Evolutionary conservation across 2,113 vertebrate genomes (phyloP).

Genomic region (Leptocoma aspasia): DNA sequence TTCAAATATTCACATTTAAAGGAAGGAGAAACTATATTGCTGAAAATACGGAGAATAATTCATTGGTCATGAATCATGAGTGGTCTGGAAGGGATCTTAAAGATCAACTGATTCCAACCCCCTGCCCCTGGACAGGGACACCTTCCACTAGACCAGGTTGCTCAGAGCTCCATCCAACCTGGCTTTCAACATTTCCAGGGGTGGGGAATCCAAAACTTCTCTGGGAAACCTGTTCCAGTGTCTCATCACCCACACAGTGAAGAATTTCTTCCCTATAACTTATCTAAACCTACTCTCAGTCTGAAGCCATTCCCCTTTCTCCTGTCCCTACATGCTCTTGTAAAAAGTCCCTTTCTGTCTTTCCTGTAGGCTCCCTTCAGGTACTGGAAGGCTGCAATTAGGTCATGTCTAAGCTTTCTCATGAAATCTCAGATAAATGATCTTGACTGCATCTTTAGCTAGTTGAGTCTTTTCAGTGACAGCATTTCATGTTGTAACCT

Average conservation of each 20-base stretch:
- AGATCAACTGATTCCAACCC: neutral
- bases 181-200: neutral
- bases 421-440: neutral
- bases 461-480: neutral
- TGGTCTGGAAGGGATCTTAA: neutral
- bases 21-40: neutral
- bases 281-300: neutral
- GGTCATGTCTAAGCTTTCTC: neutral
- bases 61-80: neutral
- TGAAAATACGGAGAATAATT: neutral
- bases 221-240: neutral
- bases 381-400: neutral
- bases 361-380: neutral
- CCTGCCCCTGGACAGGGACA: too few species aligned
- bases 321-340: neutral
- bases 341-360: neutral
- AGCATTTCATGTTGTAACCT: neutral
- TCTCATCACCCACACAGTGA: neutral
- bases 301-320: neutral
- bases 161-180: neutral
- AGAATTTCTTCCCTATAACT: neutral
- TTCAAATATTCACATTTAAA: neutral
- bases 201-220: neutral
- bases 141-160: neutral
- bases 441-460: neutral